Conservation (phyloP, 2,888 invertebrate genomes). For the Apamea monoglypha region DNA sequence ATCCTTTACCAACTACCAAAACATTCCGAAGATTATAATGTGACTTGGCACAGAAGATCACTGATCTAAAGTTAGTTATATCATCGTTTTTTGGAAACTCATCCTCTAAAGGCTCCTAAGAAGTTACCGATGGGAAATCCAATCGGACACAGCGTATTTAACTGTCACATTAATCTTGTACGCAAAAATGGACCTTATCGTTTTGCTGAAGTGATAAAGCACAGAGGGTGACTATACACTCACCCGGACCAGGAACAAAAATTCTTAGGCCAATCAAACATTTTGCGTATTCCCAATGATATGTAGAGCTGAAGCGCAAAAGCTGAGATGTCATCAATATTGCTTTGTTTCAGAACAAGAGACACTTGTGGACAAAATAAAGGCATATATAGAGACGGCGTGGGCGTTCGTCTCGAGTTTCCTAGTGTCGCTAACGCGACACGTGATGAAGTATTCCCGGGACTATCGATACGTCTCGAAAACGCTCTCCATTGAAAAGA, state of each 20-base stretch:
- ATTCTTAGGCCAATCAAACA: background rate
- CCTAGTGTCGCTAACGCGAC: conserved; percentile 95
- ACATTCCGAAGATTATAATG: too few relatives aligned
- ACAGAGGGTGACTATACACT: background rate
- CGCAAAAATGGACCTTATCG: background rate
- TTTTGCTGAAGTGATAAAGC: background rate
- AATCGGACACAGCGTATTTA: background rate
- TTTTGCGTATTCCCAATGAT: background rate
- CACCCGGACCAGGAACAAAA: background rate
- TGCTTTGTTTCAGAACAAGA: conserved; percentile 71
- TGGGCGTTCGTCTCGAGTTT: conserved; percentile 94
- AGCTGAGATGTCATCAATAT: background rate
- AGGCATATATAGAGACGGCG: conserved; percentile 84
- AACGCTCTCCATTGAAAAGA: conserved; percentile 97
- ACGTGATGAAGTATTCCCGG: conserved; percentile 96
- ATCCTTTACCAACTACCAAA: too few relatives aligned
- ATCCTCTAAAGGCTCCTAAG: background rate
- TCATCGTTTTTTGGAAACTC: background rate
- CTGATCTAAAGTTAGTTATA: background rate
- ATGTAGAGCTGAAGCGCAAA: background rate
- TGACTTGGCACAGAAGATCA: too few relatives aligned
- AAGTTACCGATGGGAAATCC: background rate
- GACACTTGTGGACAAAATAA: conserved; percentile 87
- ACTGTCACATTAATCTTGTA: background rate
- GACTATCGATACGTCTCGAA: conserved; percentile 98